These are phyloP conservation scores for Volucella zonaria DNA, from an alignment of 2,888 invertebrate species.

Conservation along the genomic window DNA sequence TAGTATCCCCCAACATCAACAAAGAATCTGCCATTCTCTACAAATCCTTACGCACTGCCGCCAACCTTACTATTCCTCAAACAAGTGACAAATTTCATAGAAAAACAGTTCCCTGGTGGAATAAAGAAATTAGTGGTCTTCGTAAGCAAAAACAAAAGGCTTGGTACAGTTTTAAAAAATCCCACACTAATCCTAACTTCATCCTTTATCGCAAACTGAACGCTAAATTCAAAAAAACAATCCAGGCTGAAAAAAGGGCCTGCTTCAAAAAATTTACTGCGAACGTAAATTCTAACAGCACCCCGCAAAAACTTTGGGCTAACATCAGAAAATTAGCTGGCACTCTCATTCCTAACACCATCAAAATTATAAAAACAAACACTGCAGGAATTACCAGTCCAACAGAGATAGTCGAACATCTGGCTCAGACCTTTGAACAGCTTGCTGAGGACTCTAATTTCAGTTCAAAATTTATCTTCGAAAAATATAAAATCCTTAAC, in stretches of 20 bases:
- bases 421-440: not conserved
- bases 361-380: not conserved
- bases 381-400: not conserved
- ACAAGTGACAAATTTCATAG: not conserved
- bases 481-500: not conserved
- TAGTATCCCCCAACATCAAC: too few relatives aligned
- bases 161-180: constrained; percentile 22
- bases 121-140: too few relatives aligned
- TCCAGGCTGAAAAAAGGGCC: constrained; percentile 8
- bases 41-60: not conserved
- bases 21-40: not conserved
- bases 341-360: not conserved
- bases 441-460: not conserved
- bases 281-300: constrained; percentile 13
- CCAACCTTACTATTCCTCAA: not conserved
- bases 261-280: constrained; percentile 30
- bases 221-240: constrained; percentile 10
- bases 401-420: constrained; percentile 7
- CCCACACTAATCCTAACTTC: not conserved
- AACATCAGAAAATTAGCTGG: constrained; percentile 22
- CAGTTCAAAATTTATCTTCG: not conserved
- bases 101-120: constrained; percentile 18
- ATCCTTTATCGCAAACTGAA: constrained; percentile 8
- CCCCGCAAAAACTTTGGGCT: constrained; percentile 13
- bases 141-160: constrained; percentile 14